Evolutionary conservation across 2,797 vertebrate species (phyloP).

Genomic region (Urocyon cinereoargenteus): DNA sequence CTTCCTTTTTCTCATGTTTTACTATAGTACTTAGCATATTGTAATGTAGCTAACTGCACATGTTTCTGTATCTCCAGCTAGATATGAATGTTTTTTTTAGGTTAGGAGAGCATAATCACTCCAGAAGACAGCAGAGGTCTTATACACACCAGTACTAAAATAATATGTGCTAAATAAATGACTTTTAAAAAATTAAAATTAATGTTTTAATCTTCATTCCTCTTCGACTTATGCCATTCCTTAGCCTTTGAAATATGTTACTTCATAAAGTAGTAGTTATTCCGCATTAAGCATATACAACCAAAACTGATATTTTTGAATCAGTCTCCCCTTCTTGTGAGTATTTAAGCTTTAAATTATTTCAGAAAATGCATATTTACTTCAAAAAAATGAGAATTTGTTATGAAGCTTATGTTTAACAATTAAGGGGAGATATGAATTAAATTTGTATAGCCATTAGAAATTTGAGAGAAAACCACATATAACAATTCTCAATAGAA

Average conservation of each 20-base stretch:
- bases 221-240: not conserved
- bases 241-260: not conserved
- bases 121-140: not conserved
- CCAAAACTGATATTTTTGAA: not conserved
- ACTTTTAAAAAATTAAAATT: not conserved
- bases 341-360: not conserved
- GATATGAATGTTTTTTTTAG: not conserved
- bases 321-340: not conserved
- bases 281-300: not conserved
- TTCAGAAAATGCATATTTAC: not conserved
- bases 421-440: not conserved
- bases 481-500: not conserved
- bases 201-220: not conserved
- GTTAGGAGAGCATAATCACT: not conserved
- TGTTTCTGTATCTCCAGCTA: not conserved
- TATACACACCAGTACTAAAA: not conserved
- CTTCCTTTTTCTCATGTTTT: not conserved
- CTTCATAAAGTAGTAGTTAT: not conserved
- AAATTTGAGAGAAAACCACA: not conserved
- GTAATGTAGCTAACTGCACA: not conserved
- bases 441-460: not conserved
- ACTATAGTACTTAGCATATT: not conserved
- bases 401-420: not conserved
- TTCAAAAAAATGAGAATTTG: not conserved
- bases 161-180: not conserved